Evolutionary conservation across 2,797 vertebrate genomes (phyloP).

Genomic region (Kryptolebias ocellatus): DNA sequence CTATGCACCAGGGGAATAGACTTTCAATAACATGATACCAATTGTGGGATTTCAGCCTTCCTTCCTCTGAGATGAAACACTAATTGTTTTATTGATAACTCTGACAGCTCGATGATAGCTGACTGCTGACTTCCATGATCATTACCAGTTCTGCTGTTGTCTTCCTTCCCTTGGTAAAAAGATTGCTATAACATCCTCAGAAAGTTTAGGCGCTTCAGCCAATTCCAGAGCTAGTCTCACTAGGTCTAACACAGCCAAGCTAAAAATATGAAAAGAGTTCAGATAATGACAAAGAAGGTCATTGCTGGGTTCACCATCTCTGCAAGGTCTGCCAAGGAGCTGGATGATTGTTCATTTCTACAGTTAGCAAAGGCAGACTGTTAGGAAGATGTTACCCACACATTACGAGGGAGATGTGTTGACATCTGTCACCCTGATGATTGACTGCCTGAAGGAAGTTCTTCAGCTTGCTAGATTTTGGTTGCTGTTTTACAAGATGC

Average conservation of each 20-base stretch:
- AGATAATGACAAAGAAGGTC: slow-evolving; percentile 66
- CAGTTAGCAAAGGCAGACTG: slow-evolving; percentile 48
- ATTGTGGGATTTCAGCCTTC: slow-evolving; percentile 50
- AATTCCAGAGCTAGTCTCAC: slow-evolving; percentile 26
- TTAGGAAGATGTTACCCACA: slow-evolving; percentile 55
- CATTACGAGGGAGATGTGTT: slow-evolving; percentile 53
- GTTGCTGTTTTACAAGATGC: slow-evolving; percentile 67
- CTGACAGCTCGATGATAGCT: slow-evolving; percentile 36
- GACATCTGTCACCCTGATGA: slow-evolving; percentile 68
- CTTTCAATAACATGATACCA: slow-evolving; percentile 63
- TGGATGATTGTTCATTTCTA: slow-evolving; percentile 52
- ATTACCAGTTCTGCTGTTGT: slow-evolving; percentile 30
- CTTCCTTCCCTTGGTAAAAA: slow-evolving; percentile 2
- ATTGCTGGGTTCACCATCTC: slow-evolving; percentile 32
- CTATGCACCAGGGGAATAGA: slow-evolving; percentile 24
- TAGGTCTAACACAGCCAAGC: slow-evolving; percentile 22
- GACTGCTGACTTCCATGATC: slow-evolving; percentile 42
- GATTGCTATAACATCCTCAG: slow-evolving; percentile 30
- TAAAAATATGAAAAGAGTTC: slow-evolving; percentile 56
- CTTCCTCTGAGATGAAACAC: slow-evolving; percentile 50
- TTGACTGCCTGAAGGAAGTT: slow-evolving; percentile 60
- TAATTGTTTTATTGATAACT: slow-evolving; percentile 71
- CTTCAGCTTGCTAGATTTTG: slow-evolving; percentile 59
- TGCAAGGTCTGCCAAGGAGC: slow-evolving; percentile 48
- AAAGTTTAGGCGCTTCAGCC: slow-evolving; percentile 13